Percentiles rank a stretch among this genome's conserved stretches.
Evolutionary conservation across 2,113 vertebrate species (phyloP).

Genomic region (Dicentrarchus labrax): DNA sequence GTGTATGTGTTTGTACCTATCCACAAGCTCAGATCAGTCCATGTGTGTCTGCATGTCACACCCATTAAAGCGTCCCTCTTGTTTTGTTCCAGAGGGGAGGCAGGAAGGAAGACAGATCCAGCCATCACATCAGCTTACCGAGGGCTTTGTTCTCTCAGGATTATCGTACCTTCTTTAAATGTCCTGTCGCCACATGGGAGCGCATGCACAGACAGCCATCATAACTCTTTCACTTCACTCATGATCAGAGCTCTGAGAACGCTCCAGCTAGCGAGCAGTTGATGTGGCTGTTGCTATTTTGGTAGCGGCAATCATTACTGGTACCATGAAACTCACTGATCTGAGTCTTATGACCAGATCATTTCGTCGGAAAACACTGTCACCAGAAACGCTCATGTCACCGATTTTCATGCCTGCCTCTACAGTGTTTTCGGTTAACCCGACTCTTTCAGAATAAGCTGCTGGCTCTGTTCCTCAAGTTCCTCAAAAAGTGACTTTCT

Average conservation of each 20-base stretch:
- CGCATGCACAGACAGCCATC: not conserved
- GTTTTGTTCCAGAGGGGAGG: slow-evolving; percentile 13
- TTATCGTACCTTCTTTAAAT: slow-evolving; percentile 37
- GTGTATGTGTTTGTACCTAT: not conserved
- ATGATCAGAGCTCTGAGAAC: slow-evolving; percentile 31
- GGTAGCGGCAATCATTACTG: slow-evolving; percentile 11
- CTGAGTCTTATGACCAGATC: slow-evolving; percentile 4
- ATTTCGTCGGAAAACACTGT: not conserved
- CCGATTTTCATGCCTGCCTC: slow-evolving; percentile 23
- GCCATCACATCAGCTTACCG: slow-evolving; percentile 37
- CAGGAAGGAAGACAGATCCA: slow-evolving; percentile 13
- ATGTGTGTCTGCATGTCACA: slow-evolving; percentile 12
- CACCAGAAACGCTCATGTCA: slow-evolving; percentile 16
- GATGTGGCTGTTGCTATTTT: slow-evolving; percentile 7
- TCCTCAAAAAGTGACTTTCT: slow-evolving; percentile 15
- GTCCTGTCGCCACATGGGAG: slow-evolving; percentile 13
- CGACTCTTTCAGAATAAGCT: slow-evolving; percentile 32
- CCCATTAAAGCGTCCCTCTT: slow-evolving; percentile 4
- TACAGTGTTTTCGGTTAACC: slow-evolving; percentile 30
- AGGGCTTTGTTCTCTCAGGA: slow-evolving; percentile 37
- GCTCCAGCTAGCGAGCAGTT: not conserved
- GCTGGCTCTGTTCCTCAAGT: slow-evolving; percentile 42
- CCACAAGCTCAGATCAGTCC: not conserved
- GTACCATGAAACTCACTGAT: slow-evolving; percentile 6
- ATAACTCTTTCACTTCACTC: slow-evolving; percentile 14